Conservation (phyloP, 2,888 invertebrate genomes). For the Morpho helenor region DNA sequence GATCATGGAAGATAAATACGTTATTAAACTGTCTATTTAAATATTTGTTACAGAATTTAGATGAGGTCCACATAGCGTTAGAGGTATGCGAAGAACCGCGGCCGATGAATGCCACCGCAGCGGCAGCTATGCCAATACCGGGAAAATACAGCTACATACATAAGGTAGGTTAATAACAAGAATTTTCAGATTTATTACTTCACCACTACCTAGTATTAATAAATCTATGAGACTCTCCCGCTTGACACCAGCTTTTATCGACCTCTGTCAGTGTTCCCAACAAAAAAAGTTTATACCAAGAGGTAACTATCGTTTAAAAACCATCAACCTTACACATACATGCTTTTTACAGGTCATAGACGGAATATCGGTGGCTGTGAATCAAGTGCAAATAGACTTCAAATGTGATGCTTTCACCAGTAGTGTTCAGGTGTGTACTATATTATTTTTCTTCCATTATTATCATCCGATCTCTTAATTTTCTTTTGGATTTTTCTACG, state of each 20-base stretch:
- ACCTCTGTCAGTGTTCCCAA: too few relatives aligned
- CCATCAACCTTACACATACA: too few relatives aligned
- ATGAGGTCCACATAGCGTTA: conserved; percentile 95
- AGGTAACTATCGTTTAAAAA: too few relatives aligned
- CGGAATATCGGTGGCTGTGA: conserved; percentile 97
- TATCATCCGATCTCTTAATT: too few relatives aligned
- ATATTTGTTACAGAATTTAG: conserved; percentile 85
- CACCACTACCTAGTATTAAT: background rate
- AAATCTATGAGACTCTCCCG: background rate
- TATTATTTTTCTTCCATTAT: too few relatives aligned
- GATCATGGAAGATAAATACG: too few relatives aligned
- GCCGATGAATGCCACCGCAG: conserved; percentile 52
- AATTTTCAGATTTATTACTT: too few relatives aligned
- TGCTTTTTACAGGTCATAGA: conserved; percentile 89
- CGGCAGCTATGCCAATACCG: conserved; percentile 58
- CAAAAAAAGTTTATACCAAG: too few relatives aligned
- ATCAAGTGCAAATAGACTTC: conserved; percentile 96
- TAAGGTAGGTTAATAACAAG: conserved; percentile 43
- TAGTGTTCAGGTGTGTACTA: conserved; percentile 89
- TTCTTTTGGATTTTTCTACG: too few relatives aligned
- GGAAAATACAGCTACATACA: conserved; percentile 74
- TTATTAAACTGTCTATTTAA: too few relatives aligned
- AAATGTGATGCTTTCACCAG: conserved; percentile 97
- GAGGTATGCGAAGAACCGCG: conserved; percentile 95
- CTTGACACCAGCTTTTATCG: too few relatives aligned